phyloP scores from a whole-genome alignment of 2,797 vertebrate genomes.

The Danio kyathit region DNA sequence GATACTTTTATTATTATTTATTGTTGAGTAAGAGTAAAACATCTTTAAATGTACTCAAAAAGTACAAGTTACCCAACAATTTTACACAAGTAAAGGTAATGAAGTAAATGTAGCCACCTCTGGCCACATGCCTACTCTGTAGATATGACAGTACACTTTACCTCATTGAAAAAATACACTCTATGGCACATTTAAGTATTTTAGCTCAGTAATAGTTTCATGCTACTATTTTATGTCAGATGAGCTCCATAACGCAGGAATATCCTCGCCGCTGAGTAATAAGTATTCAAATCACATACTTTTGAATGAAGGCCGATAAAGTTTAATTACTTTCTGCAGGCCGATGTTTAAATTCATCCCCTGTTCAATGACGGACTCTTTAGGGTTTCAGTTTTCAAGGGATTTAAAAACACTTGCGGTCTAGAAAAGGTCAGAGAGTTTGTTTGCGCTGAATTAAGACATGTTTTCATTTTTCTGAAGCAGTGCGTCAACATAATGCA shows the following conservation, averaged over 20 bases:
- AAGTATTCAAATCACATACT: constrained; percentile 26
- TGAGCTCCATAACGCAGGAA: not conserved
- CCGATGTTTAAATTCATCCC: constrained; percentile 15
- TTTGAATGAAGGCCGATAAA: constrained; percentile 26
- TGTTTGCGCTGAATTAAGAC: not conserved
- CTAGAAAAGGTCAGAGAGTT: constrained; percentile 20
- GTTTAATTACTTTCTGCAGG: constrained; percentile 33
- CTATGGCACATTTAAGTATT: too few species aligned
- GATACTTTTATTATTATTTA: too few species aligned
- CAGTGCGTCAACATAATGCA: too few species aligned
- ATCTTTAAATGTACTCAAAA: too few species aligned
- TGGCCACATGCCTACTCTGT: too few species aligned
- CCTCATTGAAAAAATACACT: too few species aligned
- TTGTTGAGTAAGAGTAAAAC: too few species aligned
- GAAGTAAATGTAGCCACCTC: too few species aligned
- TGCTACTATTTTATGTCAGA: not conserved
- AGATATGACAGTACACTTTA: too few species aligned
- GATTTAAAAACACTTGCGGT: constrained; percentile 22
- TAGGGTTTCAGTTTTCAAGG: not conserved
- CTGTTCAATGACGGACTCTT: constrained; percentile 14
- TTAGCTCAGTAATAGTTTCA: not conserved
- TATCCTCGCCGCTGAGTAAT: not conserved
- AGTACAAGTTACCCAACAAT: too few species aligned
- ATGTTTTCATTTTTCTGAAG: not conserved
- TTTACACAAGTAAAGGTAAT: too few species aligned